Evolutionary conservation across 2,797 vertebrate species (phyloP).

Genomic region (Sebastes itinus): DNA sequence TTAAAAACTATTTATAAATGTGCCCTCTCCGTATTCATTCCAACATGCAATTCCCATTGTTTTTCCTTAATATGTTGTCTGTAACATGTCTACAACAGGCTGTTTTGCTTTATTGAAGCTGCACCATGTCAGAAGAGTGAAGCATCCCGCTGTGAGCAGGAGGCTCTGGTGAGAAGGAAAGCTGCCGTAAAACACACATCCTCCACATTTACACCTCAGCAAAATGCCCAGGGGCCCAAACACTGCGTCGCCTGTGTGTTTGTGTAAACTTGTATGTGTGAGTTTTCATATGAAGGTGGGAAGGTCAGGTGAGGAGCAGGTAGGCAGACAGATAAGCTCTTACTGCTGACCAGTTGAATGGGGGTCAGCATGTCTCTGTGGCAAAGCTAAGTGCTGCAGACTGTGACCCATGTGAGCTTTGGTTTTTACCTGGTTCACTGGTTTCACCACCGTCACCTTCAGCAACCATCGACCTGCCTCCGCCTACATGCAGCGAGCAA

Average conservation of each 20-base stretch:
- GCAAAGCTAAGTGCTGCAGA: constrained; percentile 61
- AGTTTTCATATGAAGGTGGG: constrained; percentile 3
- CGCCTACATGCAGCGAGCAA: constrained; percentile 44
- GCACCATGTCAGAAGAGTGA: not conserved
- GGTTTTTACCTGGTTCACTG: constrained; percentile 62
- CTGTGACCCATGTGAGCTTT: constrained; percentile 33
- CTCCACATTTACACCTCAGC: constrained; percentile 68
- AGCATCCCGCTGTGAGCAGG: not conserved
- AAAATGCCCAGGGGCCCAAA: constrained; percentile 21
- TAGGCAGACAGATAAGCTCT: not conserved
- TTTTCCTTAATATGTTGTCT: not conserved
- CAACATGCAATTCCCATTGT: not conserved
- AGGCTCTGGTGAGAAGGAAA: constrained; percentile 15
- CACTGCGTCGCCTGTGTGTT: not conserved
- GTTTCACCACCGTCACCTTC: constrained; percentile 50
- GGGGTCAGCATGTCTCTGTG: constrained; percentile 46
- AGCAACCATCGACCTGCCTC: constrained; percentile 58
- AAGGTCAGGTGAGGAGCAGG: constrained; percentile 5
- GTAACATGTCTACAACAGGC: not conserved
- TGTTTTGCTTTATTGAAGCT: not conserved
- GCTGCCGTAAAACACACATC: constrained; percentile 1
- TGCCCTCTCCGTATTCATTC: not conserved
- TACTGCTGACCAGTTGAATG: not conserved
- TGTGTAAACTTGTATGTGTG: constrained; percentile 33
- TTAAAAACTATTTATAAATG: not conserved